phyloP scores from a whole-genome alignment of 2,113 vertebrate species.

The Megaleporinus macrocephalus region DNA sequence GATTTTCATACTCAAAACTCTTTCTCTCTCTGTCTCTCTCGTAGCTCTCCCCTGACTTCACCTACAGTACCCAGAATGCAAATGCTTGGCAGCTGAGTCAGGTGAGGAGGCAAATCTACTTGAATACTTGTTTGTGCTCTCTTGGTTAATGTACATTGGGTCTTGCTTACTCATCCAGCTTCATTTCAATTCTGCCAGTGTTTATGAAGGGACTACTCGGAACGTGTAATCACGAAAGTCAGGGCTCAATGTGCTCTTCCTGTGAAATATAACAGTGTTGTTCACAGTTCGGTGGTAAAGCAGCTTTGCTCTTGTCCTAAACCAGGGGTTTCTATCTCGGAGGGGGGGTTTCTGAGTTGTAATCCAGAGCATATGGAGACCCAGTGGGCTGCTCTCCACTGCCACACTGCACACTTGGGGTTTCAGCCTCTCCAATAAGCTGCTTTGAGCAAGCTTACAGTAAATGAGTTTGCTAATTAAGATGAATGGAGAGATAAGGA shows the following conservation, averaged over 20 bases:
- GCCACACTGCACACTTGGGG: background rate
- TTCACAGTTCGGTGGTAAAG: background rate
- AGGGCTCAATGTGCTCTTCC: background rate
- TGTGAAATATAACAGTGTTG: background rate
- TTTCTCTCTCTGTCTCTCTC: conserved; percentile 23
- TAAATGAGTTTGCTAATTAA: conserved; percentile 31
- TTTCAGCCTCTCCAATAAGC: conserved; percentile 27
- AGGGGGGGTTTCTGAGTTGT: background rate
- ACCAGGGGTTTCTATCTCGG: background rate
- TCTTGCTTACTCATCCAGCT: background rate
- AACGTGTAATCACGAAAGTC: background rate
- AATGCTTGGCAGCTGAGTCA: conserved; percentile 71
- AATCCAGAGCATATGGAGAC: conserved; percentile 28
- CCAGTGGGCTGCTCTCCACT: background rate
- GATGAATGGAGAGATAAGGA: background rate
- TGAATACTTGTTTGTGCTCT: background rate
- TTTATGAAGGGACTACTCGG: background rate
- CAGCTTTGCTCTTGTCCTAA: background rate
- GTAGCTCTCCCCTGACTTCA: conserved; percentile 71
- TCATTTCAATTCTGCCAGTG: background rate
- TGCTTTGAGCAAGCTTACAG: background rate
- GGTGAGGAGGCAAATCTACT: conserved; percentile 59
- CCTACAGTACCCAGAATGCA: conserved; percentile 63
- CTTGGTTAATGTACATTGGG: background rate
- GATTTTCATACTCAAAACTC: conserved; percentile 14